Conservation (phyloP, 1,140 invertebrate species). For the Drosophila nannoptera region DNA sequence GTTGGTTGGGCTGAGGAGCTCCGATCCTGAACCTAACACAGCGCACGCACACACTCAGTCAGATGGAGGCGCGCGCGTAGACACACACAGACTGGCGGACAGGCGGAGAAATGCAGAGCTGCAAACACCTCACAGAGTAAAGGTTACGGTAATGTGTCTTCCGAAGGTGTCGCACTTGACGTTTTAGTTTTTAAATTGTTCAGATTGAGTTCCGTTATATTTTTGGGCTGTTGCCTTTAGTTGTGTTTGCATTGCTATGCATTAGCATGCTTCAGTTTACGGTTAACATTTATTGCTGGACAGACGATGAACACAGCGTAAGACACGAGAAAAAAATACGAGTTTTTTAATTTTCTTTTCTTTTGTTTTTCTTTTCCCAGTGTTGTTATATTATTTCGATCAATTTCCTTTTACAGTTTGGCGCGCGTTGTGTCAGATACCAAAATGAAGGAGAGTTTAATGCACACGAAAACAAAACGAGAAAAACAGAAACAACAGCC, state of each 20-base stretch:
- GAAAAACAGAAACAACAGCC: conserved; percentile 38
- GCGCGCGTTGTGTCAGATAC: conserved; percentile 27
- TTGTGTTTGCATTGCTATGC: not conserved
- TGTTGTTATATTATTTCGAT: not conserved
- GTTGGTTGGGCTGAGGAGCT: conserved; percentile 21
- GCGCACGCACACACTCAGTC: not conserved
- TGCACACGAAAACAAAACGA: conserved; percentile 38
- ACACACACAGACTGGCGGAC: conserved; percentile 1
- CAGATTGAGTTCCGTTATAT: conserved; percentile 7
- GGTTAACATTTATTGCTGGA: conserved; percentile 28
- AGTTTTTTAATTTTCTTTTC: not conserved
- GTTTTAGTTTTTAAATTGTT: conserved; percentile 1
- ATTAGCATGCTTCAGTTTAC: conserved; percentile 19
- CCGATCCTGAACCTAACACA: conserved; percentile 45
- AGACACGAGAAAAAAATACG: conserved; percentile 12
- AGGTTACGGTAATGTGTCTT: not conserved
- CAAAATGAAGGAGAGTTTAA: conserved; percentile 11
- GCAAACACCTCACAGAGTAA: conserved; percentile 13
- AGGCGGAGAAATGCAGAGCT: too few species aligned
- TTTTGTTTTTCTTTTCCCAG: not conserved
- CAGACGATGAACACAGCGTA: conserved; percentile 13
- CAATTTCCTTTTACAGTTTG: conserved; percentile 26
- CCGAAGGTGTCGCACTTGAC: conserved; percentile 8
- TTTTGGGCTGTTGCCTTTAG: conserved; percentile 13
- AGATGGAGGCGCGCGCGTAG: conserved; percentile 1